These are phyloP conservation scores for Ophion slaviceki DNA, from an alignment of 2,888 invertebrate genomes.

Conservation along the genomic window DNA sequence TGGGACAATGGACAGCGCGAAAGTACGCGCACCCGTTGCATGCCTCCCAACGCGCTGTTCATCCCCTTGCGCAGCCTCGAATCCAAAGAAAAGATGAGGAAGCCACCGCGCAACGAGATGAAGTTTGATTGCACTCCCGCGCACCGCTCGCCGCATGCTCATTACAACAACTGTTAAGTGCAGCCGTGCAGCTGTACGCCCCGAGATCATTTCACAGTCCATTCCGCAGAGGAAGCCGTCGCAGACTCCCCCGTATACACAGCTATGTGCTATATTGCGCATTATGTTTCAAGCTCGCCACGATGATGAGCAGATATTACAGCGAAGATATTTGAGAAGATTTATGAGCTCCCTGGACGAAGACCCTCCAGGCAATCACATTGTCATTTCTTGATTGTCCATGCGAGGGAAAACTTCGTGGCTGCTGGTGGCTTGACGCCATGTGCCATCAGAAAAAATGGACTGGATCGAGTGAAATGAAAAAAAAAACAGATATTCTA, in stretches of 20 bases:
- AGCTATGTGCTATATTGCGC: constrained; percentile 39
- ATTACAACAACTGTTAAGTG: constrained; percentile 79
- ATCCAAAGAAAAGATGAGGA: constrained; percentile 54
- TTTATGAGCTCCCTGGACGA: constrained; percentile 75
- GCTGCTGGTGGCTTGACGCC: background rate
- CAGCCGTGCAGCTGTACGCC: constrained; percentile 58
- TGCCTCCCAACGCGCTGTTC: constrained; percentile 68
- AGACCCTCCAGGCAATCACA: constrained; percentile 46
- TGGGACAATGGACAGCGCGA: constrained; percentile 65
- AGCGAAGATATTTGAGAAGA: constrained; percentile 78
- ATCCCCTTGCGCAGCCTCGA: constrained; percentile 55
- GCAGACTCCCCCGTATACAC: constrained; percentile 29
- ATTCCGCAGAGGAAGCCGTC: constrained; percentile 35
- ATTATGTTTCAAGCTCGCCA: constrained; percentile 48
- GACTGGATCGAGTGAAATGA: background rate
- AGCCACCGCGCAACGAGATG: constrained; percentile 75
- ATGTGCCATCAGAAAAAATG: background rate
- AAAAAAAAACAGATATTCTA: background rate
- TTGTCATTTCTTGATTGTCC: constrained; percentile 56
- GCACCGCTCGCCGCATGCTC: constrained; percentile 74
- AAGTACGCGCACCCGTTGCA: constrained; percentile 50
- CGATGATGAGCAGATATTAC: constrained; percentile 77
- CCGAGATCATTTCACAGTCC: constrained; percentile 59
- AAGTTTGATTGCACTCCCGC: constrained; percentile 80
- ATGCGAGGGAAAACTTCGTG: background rate